Percentiles rank a stretch among this genome's conserved stretches.
Conservation (phyloP, 2,797 vertebrate species). For the Poecilia gillii region DNA sequence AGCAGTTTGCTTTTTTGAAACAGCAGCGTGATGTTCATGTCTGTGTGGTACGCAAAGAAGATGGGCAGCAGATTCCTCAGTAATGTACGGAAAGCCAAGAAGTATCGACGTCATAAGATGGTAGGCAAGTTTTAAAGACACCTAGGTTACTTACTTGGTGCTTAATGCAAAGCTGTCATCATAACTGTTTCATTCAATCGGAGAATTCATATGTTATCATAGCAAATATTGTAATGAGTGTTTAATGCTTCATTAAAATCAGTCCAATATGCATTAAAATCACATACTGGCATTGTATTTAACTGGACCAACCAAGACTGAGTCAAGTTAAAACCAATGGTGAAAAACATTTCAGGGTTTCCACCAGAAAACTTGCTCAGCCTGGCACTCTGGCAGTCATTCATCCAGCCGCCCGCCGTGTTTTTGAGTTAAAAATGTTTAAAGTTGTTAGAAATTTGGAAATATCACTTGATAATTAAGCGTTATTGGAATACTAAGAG, state of each 20-base stretch:
- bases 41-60: slow-evolving; percentile 87
- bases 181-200: not conserved
- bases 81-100: slow-evolving; percentile 82
- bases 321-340: not conserved
- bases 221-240: not conserved
- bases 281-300: not conserved
- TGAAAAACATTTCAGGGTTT: not conserved
- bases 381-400: too few relatives aligned
- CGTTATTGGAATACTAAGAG: too few relatives aligned
- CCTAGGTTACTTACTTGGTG: not conserved
- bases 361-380: too few relatives aligned
- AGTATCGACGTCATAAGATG: slow-evolving; percentile 71
- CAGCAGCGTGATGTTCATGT: slow-evolving; percentile 81
- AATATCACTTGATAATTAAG: too few relatives aligned
- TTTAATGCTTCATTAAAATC: not conserved
- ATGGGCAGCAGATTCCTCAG: slow-evolving; percentile 82
- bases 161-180: not conserved
- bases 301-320: not conserved
- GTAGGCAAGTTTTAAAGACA: slow-evolving; percentile 67
- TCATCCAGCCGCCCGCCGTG: too few relatives aligned
- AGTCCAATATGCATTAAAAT: not conserved
- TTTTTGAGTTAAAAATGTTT: too few relatives aligned
- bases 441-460: too few relatives aligned
- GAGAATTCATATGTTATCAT: not conserved
- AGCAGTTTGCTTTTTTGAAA: slow-evolving; percentile 30